Conservation (phyloP, 2,797 vertebrate genomes). For the Lithobates pipiens region DNA sequence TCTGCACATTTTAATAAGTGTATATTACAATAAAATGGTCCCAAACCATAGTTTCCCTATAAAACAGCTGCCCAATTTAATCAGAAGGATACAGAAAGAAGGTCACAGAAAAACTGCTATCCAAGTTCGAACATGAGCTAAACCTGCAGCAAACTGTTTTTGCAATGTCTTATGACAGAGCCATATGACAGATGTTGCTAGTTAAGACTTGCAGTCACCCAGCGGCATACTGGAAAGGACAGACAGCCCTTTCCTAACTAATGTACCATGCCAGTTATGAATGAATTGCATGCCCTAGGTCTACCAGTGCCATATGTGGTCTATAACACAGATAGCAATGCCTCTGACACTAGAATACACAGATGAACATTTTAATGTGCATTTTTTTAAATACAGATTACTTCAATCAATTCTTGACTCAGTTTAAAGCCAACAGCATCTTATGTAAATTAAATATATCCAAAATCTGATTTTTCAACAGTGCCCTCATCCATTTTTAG, state of each 20-base stretch:
- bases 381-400: too few relatives aligned
- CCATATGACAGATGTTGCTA: conserved; percentile 1
- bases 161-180: neutral
- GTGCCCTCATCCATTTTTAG: too few relatives aligned
- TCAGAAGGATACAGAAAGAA: too few relatives aligned
- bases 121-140: neutral
- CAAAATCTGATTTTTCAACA: too few relatives aligned
- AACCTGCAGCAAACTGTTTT: neutral
- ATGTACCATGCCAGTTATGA: neutral
- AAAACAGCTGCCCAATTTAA: neutral
- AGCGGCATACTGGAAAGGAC: neutral
- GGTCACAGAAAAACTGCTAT: too few relatives aligned
- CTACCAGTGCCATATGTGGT: neutral
- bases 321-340: neutral
- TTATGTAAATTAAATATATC: neutral
- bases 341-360: neutral
- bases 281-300: neutral
- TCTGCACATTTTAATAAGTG: too few relatives aligned
- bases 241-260: neutral
- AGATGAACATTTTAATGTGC: too few relatives aligned
- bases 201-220: neutral
- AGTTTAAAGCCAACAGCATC: neutral
- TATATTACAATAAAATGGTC: too few relatives aligned
- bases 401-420: too few relatives aligned
- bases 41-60: neutral